phyloP scores from a whole-genome alignment of 2,888 invertebrate species.

The Thalpophila matura region DNA sequence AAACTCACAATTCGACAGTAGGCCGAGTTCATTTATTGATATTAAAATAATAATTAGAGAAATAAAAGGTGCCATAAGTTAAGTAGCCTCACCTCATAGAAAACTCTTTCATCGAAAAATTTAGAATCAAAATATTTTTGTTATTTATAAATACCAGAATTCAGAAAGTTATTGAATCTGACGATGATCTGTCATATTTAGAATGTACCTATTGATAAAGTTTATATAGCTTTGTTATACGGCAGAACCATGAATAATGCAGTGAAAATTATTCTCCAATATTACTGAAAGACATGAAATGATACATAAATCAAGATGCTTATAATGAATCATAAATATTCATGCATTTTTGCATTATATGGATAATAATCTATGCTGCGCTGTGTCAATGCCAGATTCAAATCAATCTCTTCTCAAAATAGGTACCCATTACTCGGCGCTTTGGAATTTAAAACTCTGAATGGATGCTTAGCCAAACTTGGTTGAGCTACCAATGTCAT shows the following conservation, averaged over 20 bases:
- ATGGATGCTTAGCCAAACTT: too few relatives aligned
- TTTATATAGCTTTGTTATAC: background rate
- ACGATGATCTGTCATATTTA: background rate
- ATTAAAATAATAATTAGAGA: conserved; percentile 37
- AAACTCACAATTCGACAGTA: conserved; percentile 16
- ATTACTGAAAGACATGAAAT: conserved; percentile 3
- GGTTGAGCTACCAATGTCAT: too few relatives aligned
- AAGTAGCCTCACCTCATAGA: background rate
- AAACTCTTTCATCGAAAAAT: conserved; percentile 4
- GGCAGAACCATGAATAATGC: background rate
- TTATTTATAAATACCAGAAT: background rate
- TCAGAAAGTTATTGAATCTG: background rate
- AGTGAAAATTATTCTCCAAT: conserved; percentile 11
- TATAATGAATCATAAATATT: conserved; percentile 27
- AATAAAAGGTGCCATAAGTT: conserved; percentile 20
- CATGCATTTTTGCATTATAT: conserved; percentile 12
- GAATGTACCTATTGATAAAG: conserved; percentile 1
- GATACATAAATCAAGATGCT: conserved; percentile 10
- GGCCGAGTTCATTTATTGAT: conserved; percentile 13
- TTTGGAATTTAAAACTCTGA: too few relatives aligned
- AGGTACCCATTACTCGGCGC: too few relatives aligned
- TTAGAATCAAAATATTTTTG: conserved; percentile 9
- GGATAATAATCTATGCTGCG: conserved; percentile 13
- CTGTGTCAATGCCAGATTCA: conserved; percentile 37
- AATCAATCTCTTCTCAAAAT: conserved; percentile 15